phyloP scores from a whole-genome alignment of 2,113 vertebrate genomes.

The Triplophysa tibetana region DNA sequence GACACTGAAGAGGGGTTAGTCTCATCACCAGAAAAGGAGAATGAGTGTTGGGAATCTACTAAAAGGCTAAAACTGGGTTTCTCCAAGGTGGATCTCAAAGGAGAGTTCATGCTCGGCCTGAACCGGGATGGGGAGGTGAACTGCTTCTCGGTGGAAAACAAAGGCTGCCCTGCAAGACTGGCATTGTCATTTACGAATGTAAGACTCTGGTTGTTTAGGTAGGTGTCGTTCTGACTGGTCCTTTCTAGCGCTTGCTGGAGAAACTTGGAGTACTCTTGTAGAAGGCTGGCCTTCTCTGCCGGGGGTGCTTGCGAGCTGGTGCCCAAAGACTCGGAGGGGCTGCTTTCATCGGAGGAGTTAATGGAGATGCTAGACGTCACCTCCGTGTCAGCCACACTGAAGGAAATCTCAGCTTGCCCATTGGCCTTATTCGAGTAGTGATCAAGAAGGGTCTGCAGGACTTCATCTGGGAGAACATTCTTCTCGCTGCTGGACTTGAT shows the following conservation, averaged over 20 bases:
- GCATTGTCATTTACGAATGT: slow-evolving; percentile 93
- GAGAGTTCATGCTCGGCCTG: slow-evolving; percentile 92
- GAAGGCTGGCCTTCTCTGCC: slow-evolving; percentile 93
- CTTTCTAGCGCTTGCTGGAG: slow-evolving; percentile 97
- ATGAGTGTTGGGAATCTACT: slow-evolving; percentile 94
- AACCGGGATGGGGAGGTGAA: slow-evolving; percentile 91
- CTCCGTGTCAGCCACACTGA: slow-evolving; percentile 92
- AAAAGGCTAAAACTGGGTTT: slow-evolving; percentile 97
- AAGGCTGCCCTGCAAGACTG: slow-evolving; percentile 85
- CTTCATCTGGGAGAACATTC: slow-evolving; percentile 94
- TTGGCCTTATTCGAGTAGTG: slow-evolving; percentile 98
- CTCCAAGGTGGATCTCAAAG: slow-evolving; percentile 90
- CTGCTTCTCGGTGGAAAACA: slow-evolving; percentile 94
- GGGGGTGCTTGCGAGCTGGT: slow-evolving; percentile 84
- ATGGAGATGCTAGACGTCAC: slow-evolving; percentile 98
- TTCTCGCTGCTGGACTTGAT: slow-evolving; percentile 92
- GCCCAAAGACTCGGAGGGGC: slow-evolving; percentile 82
- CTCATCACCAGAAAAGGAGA: slow-evolving; percentile 96
- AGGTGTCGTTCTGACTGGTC: slow-evolving; percentile 99
- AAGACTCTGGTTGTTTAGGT: slow-evolving; percentile 95
- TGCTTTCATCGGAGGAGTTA: slow-evolving; percentile 89
- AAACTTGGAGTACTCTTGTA: slow-evolving; percentile 98
- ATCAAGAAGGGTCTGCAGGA: slow-evolving; percentile 94
- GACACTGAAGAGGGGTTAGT: slow-evolving; percentile 89
- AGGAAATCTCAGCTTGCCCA: slow-evolving; percentile 93